A percentile compares a stretch with the other conserved stretches of the same genome.
These are phyloP conservation scores for Pemphigus obesinymphae DNA, from an alignment of 1,140 invertebrate genomes.

Conservation along the genomic window DNA sequence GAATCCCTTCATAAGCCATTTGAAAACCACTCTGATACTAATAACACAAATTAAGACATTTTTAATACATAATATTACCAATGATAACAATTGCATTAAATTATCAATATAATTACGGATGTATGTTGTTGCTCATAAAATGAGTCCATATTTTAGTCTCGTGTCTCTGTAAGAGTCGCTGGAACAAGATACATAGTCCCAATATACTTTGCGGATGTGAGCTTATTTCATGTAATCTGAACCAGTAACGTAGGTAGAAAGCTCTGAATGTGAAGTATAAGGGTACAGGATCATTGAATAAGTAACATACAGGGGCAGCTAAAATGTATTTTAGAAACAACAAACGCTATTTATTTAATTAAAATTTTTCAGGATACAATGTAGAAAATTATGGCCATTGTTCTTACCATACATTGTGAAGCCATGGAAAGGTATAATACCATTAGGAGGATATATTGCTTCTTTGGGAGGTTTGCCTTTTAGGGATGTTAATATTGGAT, in stretches of 20 bases:
- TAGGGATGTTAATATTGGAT: slow-evolving; percentile 59
- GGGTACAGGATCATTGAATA: slow-evolving; percentile 80
- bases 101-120: slow-evolving; percentile 94
- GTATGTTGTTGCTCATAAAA: slow-evolving; percentile 77
- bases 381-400: too few species aligned
- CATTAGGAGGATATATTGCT: slow-evolving; percentile 86
- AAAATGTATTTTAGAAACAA: slow-evolving; percentile 47
- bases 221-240: slow-evolving; percentile 82
- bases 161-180: slow-evolving; percentile 82
- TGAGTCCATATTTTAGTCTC: slow-evolving; percentile 87
- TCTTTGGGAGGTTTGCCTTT: slow-evolving; percentile 59
- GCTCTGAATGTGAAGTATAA: slow-evolving; percentile 87
- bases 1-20: slow-evolving; percentile 92
- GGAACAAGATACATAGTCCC: slow-evolving; percentile 76
- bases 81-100: too few species aligned
- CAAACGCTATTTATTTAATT: not conserved
- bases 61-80: not conserved
- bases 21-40: slow-evolving; percentile 84
- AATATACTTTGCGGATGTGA: slow-evolving; percentile 83
- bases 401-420: slow-evolving; percentile 95
- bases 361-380: too few species aligned
- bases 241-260: slow-evolving; percentile 88
- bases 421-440: slow-evolving; percentile 92
- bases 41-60: slow-evolving; percentile 43
- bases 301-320: slow-evolving; percentile 91